phyloP scores from a whole-genome alignment of 2,113 vertebrate species.

The Pterophyllum scalare region DNA sequence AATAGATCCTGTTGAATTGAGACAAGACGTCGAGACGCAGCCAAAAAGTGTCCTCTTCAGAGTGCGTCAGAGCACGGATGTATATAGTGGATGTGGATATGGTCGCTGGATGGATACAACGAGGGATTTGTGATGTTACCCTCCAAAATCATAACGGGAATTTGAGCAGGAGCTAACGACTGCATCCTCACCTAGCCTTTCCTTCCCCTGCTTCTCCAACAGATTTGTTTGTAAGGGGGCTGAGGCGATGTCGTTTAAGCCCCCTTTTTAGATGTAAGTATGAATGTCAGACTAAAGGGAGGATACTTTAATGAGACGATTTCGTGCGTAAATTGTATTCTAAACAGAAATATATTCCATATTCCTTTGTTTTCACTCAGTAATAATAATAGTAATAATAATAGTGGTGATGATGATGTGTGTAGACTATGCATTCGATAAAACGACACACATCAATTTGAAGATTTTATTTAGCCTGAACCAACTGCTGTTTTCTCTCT shows the following conservation, averaged over 20 bases:
- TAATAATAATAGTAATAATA: constrained; percentile 4
- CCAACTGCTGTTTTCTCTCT: constrained; percentile 41
- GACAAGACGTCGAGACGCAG: constrained; percentile 74
- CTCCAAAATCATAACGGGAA: constrained; percentile 56
- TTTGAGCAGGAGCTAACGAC: constrained; percentile 68
- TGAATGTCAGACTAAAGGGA: constrained; percentile 46
- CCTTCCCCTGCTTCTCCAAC: constrained; percentile 60
- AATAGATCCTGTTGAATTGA: constrained; percentile 84
- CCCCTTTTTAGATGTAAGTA: constrained; percentile 79
- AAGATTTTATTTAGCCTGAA: constrained; percentile 11
- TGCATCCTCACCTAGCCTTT: constrained; percentile 73
- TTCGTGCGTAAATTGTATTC: constrained; percentile 64
- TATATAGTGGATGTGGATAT: constrained; percentile 65
- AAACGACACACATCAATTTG: constrained; percentile 1
- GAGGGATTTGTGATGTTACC: constrained; percentile 60
- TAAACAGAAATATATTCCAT: neutral
- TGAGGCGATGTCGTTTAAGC: constrained; percentile 59
- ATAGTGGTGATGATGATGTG: neutral
- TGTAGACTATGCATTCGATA: neutral
- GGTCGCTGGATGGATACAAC: constrained; percentile 65
- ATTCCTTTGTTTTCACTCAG: neutral
- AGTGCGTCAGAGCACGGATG: constrained; percentile 79
- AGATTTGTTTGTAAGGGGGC: constrained; percentile 58
- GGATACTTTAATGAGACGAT: constrained; percentile 34
- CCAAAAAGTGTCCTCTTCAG: constrained; percentile 74